A percentile compares a stretch with the other conserved stretches of the same genome.
Evolutionary conservation across 1,140 invertebrate species (phyloP).

Genomic region (Stegodyphus dumicola): DNA sequence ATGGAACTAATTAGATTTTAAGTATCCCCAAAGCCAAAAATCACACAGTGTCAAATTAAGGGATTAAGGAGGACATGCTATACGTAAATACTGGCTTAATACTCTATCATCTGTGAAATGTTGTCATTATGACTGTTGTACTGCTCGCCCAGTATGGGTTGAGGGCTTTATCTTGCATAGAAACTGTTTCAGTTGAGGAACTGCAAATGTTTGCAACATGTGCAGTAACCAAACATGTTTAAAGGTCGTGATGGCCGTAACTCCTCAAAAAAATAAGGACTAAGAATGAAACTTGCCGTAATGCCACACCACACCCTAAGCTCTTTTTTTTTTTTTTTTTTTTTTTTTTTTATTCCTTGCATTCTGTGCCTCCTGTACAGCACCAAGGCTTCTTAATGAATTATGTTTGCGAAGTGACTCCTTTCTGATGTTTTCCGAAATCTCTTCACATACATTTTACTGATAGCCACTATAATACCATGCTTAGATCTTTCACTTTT

Average conservation of each 20-base stretch:
- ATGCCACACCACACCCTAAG: neutral
- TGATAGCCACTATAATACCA: no score
- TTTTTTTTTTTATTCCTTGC: no score
- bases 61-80: neutral
- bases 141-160: conserved; percentile 1
- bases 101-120: conserved; percentile 7
- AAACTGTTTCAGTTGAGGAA: conserved; percentile 3
- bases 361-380: no score
- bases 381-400: no score
- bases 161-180: neutral
- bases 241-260: no score
- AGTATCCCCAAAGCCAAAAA: conserved; percentile 3
- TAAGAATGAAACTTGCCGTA: neutral
- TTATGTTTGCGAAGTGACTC: no score
- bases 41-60: neutral
- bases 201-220: neutral
- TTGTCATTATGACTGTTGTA: neutral
- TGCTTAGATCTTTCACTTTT: no score
- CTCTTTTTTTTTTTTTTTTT: no score
- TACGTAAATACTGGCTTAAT: conserved; percentile 1
- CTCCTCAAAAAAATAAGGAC: no score
- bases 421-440: no score
- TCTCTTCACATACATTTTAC: no score
- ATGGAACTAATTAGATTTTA: neutral
- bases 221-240: no score